Percentiles rank a stretch among this genome's conserved stretches.
These are phyloP conservation scores for Bubo blakistoni DNA, from an alignment of 2,113 vertebrate genomes.

Conservation along the genomic window DNA sequence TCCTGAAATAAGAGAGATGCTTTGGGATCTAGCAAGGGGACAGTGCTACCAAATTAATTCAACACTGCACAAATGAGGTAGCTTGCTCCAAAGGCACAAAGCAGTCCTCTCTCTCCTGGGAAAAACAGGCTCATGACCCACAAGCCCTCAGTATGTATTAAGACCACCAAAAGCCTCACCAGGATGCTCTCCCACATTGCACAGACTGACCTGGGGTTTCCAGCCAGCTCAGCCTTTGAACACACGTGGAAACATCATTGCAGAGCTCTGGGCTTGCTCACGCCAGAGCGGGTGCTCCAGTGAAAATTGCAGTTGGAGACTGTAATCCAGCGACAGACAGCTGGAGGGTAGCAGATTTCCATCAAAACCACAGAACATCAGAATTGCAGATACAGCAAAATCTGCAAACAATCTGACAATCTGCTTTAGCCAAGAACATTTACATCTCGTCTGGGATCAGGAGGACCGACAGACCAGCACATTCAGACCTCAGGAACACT, in stretches of 20 bases:
- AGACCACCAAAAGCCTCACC: neutral
- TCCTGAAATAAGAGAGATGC: neutral
- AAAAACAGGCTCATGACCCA: neutral
- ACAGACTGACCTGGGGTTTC: neutral
- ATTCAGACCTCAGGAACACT: neutral
- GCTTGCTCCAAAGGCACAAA: neutral
- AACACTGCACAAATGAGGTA: neutral
- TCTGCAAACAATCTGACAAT: neutral
- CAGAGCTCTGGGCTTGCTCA: neutral
- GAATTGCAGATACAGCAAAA: conserved; percentile 1
- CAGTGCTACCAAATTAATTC: neutral
- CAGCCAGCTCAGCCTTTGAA: neutral
- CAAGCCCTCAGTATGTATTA: rapidly evolving
- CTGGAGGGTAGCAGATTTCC: conserved; percentile 61
- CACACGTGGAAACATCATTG: rapidly evolving
- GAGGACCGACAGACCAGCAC: neutral
- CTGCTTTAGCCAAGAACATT: neutral
- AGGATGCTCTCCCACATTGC: neutral
- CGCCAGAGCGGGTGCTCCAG: neutral
- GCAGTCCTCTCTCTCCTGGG: neutral
- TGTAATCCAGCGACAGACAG: conserved; percentile 31
- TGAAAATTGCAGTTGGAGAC: neutral
- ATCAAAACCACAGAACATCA: rapidly evolving
- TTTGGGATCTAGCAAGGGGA: neutral
- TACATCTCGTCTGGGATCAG: neutral